Conservation (phyloP, 2,113 vertebrate species). For the Heterocephalus glaber region DNA sequence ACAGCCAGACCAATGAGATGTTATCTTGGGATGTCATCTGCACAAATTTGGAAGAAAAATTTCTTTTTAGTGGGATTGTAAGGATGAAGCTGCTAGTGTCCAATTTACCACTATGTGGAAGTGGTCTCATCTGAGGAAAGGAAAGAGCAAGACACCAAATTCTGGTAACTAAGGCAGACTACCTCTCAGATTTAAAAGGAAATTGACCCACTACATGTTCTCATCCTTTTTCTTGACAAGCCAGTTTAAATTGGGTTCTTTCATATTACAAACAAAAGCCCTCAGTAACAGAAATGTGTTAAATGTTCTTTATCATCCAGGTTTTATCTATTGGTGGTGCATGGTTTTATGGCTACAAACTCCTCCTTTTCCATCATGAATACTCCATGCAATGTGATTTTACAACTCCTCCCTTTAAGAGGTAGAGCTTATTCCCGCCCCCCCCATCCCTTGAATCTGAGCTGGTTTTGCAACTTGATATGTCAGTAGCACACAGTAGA, state of each 20-base stretch:
- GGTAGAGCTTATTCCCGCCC: not conserved
- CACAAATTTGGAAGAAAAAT: conserved; percentile 26
- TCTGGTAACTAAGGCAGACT: not conserved
- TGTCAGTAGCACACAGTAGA: not conserved
- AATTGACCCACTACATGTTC: not conserved
- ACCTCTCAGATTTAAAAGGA: conserved; percentile 41
- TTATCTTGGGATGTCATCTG: not conserved
- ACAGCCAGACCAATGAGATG: not conserved
- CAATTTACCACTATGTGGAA: not conserved
- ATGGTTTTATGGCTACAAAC: conserved; percentile 3
- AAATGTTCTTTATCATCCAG: not conserved
- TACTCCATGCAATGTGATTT: not conserved
- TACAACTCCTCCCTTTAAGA: conserved; percentile 16
- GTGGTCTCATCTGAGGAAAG: conserved; percentile 13
- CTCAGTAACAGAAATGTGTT: not conserved
- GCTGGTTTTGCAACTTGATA: not conserved
- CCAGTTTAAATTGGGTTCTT: not conserved
- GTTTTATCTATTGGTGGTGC: not conserved
- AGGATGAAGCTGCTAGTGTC: not conserved
- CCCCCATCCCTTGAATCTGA: not conserved
- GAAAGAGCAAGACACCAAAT: not conserved
- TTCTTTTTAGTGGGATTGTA: not conserved
- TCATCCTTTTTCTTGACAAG: conserved; percentile 8
- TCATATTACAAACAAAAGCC: conserved; percentile 20
- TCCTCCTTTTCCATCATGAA: not conserved